phyloP scores from a whole-genome alignment of 2,888 invertebrate genomes.

The Hoplodrina ambigua region DNA sequence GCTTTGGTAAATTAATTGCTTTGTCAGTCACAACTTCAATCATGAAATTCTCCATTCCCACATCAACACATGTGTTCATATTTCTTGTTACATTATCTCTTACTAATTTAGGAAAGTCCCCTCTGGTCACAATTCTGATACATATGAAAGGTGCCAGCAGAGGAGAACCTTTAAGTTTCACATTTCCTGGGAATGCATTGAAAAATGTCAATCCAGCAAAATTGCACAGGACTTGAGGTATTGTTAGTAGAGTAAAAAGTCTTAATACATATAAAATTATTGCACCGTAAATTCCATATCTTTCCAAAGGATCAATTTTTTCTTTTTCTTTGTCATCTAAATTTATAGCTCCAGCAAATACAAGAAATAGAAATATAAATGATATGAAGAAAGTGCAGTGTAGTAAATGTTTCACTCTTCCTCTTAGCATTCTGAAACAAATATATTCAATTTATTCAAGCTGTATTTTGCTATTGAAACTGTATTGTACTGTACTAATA shows the following conservation, averaged over 20 bases:
- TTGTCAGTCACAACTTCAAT: constrained; percentile 99
- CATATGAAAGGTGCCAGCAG: constrained; percentile 98
- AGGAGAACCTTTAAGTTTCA: constrained; percentile 96
- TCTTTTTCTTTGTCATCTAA: constrained; percentile 89
- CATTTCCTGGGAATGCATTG: constrained; percentile 98
- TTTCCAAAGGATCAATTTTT: constrained; percentile 94
- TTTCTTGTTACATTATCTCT: constrained; percentile 96
- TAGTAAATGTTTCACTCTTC: constrained; percentile 94
- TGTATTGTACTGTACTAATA: too few relatives aligned
- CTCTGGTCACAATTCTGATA: constrained; percentile 97
- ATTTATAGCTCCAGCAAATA: constrained; percentile 91
- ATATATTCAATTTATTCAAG: constrained; percentile 7
- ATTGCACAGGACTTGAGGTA: constrained; percentile 97
- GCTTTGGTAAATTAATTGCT: constrained; percentile 93
- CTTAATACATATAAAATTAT: constrained; percentile 94
- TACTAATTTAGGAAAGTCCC: constrained; percentile 97
- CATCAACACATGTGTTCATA: constrained; percentile 96
- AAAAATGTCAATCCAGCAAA: constrained; percentile 96
- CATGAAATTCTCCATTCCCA: constrained; percentile 98
- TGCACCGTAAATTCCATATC: constrained; percentile 94
- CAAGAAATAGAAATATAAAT: constrained; percentile 94
- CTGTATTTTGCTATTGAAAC: too few relatives aligned
- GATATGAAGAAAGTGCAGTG: constrained; percentile 94
- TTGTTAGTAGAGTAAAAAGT: constrained; percentile 95
- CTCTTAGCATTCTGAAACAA: constrained; percentile 90